phyloP scores from a whole-genome alignment of 92 coral and sea anemone genomes.

The Phymanthus crucifer region DNA sequence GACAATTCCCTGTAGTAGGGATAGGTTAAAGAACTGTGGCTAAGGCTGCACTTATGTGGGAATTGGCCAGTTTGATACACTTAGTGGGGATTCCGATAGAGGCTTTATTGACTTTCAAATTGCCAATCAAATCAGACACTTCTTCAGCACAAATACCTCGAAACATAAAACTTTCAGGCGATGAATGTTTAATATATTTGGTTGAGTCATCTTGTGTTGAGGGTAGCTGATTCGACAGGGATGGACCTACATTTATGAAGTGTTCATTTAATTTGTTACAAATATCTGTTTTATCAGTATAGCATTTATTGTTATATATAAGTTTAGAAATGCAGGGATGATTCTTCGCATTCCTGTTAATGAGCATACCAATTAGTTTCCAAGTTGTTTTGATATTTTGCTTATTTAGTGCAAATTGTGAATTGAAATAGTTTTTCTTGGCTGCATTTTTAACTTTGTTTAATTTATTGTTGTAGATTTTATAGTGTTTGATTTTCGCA shows the following conservation, averaged over 20 bases:
- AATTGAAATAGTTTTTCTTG: conserved; percentile 28
- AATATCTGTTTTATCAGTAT: conserved; percentile 49
- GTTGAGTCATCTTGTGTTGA: conserved; percentile 7
- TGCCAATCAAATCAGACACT: conserved; percentile 27
- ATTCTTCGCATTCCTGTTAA: conserved; percentile 26
- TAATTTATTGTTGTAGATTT: conserved; percentile 49
- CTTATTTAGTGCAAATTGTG: conserved; percentile 31
- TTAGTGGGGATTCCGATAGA: conserved; percentile 30
- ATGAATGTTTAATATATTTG: conserved; percentile 21
- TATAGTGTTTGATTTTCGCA: not conserved
- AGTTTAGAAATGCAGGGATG: conserved; percentile 37
- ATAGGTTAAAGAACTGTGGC: conserved; percentile 32
- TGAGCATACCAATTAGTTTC: conserved; percentile 38
- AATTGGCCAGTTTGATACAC: conserved; percentile 40
- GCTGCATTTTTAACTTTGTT: conserved; percentile 44
- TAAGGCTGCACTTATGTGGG: conserved; percentile 36
- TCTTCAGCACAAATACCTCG: conserved; percentile 24
- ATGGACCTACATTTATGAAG: conserved; percentile 47
- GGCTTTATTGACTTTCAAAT: conserved; percentile 29
- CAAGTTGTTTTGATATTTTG: conserved; percentile 45
- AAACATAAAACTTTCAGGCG: conserved; percentile 30
- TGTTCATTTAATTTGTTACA: conserved; percentile 43
- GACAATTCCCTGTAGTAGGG: conserved; percentile 37
- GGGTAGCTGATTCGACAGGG: conserved; percentile 40
- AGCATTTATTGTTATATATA: conserved; percentile 41